These are phyloP conservation scores for Spodoptera litura DNA, from an alignment of 1,140 invertebrate species.

Conservation along the genomic window DNA sequence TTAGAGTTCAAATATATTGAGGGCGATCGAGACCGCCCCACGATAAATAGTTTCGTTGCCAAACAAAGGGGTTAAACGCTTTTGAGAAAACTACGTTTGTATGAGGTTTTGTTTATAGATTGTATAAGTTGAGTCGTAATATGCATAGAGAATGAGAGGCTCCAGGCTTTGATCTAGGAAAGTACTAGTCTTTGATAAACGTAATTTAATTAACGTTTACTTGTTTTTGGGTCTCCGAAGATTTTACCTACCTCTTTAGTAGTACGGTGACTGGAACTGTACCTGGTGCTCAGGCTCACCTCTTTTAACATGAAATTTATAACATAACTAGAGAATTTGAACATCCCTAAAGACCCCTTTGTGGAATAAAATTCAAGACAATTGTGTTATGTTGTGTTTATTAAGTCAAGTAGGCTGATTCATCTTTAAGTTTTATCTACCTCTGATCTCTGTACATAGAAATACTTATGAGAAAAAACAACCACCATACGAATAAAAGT, in stretches of 20 bases:
- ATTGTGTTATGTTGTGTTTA: no score
- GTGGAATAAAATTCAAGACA: no score
- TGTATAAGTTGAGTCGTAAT: constrained; percentile 2
- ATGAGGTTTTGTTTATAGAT: constrained; percentile 26
- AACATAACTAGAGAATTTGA: not conserved
- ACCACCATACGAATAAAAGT: not conserved
- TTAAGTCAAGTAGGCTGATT: no score
- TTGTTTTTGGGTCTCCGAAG: no score
- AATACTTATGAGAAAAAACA: not conserved
- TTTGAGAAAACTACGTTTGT: constrained; percentile 17
- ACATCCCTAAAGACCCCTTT: no score
- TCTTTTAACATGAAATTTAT: no score
- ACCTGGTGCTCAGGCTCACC: no score
- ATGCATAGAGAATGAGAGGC: not conserved
- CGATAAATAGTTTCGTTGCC: constrained; percentile 43
- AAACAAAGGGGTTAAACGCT: constrained; percentile 43
- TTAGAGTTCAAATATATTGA: constrained; percentile 49
- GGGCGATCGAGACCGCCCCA: constrained; percentile 30
- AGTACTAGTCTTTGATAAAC: not conserved
- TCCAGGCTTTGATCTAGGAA: not conserved
- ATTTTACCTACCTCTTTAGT: no score
- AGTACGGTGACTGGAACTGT: no score
- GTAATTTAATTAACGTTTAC: not conserved
- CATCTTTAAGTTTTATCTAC: no score
- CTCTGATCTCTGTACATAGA: no score